Conservation (phyloP, 2,113 vertebrate species). For the Crotalus viridis region DNA sequence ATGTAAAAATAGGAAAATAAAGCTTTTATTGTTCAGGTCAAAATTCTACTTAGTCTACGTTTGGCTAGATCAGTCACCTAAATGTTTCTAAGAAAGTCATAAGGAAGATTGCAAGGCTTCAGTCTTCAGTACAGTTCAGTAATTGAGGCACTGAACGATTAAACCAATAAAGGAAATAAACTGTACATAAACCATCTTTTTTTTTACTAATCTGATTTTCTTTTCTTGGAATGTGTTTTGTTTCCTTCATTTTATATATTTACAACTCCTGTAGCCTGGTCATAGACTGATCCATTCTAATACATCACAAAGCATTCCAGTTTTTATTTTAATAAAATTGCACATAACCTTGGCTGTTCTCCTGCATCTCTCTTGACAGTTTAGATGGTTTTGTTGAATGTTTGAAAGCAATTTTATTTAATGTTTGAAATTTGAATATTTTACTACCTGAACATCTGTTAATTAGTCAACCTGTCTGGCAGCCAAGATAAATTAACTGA, state of each 20-base stretch:
- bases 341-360: neutral
- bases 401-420: constrained; percentile 26
- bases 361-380: neutral
- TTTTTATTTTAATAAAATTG: neutral
- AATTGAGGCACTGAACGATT: neutral
- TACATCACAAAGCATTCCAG: neutral
- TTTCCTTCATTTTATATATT: neutral
- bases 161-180: constrained; percentile 8
- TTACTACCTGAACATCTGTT: constrained; percentile 35
- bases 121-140: neutral
- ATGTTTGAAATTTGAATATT: constrained; percentile 34
- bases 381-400: constrained; percentile 12
- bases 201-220: constrained; percentile 8
- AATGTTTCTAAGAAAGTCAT: neutral
- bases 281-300: neutral
- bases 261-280: neutral
- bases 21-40: too few relatives aligned
- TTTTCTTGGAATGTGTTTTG: neutral
- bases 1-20: neutral
- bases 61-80: neutral
- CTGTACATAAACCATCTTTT: neutral
- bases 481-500: constrained; percentile 38
- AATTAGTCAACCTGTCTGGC: constrained; percentile 38
- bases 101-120: neutral
- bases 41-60: neutral